Conservation (phyloP, 2,113 vertebrate genomes). For the Delphinus delphis region DNA sequence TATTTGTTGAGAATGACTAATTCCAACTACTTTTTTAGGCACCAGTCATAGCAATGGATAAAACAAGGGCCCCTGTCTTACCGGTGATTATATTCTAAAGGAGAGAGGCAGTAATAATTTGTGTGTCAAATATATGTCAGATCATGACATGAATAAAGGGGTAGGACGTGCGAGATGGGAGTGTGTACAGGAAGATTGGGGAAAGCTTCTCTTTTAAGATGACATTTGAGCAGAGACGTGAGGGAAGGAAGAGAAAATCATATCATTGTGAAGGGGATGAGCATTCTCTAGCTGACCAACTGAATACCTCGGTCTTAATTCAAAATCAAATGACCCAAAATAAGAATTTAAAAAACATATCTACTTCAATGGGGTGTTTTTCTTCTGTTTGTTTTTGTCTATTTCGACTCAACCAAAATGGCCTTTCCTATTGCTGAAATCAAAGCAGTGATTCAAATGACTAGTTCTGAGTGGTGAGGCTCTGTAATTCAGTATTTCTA, state of each 20-base stretch:
- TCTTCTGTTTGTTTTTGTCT: not conserved
- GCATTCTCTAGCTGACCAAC: not conserved
- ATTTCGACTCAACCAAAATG: not conserved
- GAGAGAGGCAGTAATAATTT: not conserved
- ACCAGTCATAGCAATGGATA: not conserved
- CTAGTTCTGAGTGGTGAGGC: not conserved
- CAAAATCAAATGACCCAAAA: not conserved
- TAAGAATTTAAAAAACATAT: not conserved
- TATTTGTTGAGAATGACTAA: not conserved
- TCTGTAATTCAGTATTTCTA: not conserved
- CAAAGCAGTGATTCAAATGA: not conserved
- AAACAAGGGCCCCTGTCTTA: not conserved
- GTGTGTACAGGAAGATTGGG: rapidly evolving
- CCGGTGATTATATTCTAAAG: not conserved
- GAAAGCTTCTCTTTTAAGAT: too few species aligned
- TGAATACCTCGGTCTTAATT: not conserved
- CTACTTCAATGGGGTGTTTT: not conserved
- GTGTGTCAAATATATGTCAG: not conserved
- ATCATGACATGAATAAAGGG: not conserved
- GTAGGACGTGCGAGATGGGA: rapidly evolving
- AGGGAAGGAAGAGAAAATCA: too few species aligned
- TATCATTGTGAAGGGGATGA: rapidly evolving
- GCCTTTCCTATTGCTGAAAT: not conserved
- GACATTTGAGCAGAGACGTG: not conserved
- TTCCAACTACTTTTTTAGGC: not conserved